These are phyloP conservation scores for Cheilosia variabilis DNA, from an alignment of 2,888 invertebrate species.

Conservation along the genomic window DNA sequence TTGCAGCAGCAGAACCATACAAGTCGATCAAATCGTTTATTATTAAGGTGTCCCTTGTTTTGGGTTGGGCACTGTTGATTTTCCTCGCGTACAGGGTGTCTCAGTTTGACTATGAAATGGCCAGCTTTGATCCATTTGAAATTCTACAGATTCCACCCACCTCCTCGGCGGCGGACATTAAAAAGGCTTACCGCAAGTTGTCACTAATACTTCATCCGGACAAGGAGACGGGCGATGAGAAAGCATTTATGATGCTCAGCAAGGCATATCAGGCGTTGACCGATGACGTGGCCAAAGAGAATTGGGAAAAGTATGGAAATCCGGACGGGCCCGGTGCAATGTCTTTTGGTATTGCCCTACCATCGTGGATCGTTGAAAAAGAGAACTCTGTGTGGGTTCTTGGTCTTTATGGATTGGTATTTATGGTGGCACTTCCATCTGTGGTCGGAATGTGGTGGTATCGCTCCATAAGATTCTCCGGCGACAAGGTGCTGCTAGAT, in stretches of 20 bases:
- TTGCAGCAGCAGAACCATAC: slow-evolving; percentile 95
- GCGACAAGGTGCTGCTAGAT: slow-evolving; percentile 97
- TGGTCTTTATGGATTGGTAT: slow-evolving; percentile 96
- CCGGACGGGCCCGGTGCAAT: slow-evolving; percentile 99
- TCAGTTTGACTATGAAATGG: slow-evolving; percentile 98
- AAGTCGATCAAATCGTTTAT: slow-evolving; percentile 91
- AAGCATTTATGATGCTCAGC: slow-evolving; percentile 98
- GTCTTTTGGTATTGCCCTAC: slow-evolving; percentile 99
- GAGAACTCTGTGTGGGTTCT: slow-evolving; percentile 99
- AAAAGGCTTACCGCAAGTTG: slow-evolving; percentile 96
- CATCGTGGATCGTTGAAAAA: slow-evolving; percentile 99
- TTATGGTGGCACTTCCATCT: slow-evolving; percentile 98
- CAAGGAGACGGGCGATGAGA: slow-evolving; percentile 98
- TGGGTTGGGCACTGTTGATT: slow-evolving; percentile 92
- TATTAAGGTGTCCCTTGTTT: slow-evolving; percentile 90
- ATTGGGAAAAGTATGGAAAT: slow-evolving; percentile 99
- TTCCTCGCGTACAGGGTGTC: slow-evolving; percentile 96
- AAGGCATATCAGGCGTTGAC: slow-evolving; percentile 97
- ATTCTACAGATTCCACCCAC: slow-evolving; percentile 95
- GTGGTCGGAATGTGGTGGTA: slow-evolving; percentile 99
- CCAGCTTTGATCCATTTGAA: slow-evolving; percentile 99
- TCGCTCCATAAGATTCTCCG: slow-evolving; percentile 97
- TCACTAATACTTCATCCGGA: slow-evolving; percentile 98
- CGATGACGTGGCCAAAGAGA: slow-evolving; percentile 97
- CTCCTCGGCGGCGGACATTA: slow-evolving; percentile 94